Evolutionary conservation across 2,113 vertebrate genomes (phyloP).

Genomic region (Haemorhous mexicanus): DNA sequence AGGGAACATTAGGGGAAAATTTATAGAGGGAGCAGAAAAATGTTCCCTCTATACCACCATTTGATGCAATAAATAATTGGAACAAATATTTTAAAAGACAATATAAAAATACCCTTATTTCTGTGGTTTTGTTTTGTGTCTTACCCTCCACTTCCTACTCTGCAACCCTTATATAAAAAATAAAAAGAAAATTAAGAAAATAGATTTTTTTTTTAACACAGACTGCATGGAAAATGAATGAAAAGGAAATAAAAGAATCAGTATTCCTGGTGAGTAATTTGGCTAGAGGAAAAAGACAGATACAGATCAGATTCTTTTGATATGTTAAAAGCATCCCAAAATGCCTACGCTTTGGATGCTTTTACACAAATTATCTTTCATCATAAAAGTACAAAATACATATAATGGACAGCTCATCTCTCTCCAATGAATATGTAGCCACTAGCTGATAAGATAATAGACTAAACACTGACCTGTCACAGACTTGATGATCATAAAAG

Average conservation of each 20-base stretch:
- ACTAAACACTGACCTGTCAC: conserved; percentile 50
- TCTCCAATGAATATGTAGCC: conserved; percentile 62
- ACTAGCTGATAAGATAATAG: conserved; percentile 64
- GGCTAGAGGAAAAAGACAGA: conserved; percentile 55
- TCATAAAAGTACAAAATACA: conserved; percentile 64
- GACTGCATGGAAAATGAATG: background rate
- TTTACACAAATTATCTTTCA: conserved; percentile 69
- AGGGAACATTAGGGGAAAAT: background rate
- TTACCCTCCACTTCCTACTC: background rate
- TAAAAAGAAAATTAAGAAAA: background rate
- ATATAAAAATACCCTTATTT: background rate
- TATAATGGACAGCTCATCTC: conserved; percentile 65
- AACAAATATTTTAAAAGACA: background rate
- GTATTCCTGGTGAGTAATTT: conserved; percentile 59
- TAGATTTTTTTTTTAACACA: background rate
- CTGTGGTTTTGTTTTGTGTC: background rate
- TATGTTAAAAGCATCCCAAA: conserved; percentile 69
- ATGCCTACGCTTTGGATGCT: conserved; percentile 56
- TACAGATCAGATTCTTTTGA: conserved; percentile 62
- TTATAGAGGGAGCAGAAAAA: background rate
- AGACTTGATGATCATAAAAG: conserved; percentile 43
- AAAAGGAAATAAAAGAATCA: conserved; percentile 52
- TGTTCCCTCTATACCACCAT: background rate
- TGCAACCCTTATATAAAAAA: background rate
- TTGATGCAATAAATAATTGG: background rate